Percentiles rank a stretch among this genome's conserved stretches.
Conservation (phyloP, 2,888 invertebrate genomes). For the Augochlorella aurata region DNA sequence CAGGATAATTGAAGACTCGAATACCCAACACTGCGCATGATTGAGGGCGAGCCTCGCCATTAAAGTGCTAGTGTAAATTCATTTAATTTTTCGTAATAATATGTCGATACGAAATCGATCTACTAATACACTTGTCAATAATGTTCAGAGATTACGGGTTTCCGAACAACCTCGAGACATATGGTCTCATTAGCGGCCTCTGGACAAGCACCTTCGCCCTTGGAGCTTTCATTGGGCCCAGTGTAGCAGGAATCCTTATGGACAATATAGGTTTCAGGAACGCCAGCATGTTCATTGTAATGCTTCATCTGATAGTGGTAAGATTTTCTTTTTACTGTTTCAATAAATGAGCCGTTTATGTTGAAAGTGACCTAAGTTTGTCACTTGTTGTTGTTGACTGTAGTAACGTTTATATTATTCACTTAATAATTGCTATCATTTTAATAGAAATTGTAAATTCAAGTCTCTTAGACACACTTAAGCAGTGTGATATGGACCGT, state of each 20-base stretch:
- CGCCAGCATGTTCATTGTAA: conserved; percentile 88
- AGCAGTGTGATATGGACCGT: no score
- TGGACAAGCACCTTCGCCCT: conserved; percentile 96
- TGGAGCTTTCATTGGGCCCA: conserved; percentile 93
- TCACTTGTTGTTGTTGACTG: no score
- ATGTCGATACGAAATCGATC: background rate
- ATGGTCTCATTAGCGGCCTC: conserved; percentile 93
- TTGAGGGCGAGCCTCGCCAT: no score
- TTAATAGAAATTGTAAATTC: no score
- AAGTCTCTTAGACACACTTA: no score
- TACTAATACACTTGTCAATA: background rate
- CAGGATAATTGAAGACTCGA: no score
- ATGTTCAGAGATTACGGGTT: conserved; percentile 87
- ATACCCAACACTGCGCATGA: no score
- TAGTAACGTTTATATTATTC: no score
- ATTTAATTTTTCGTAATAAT: background rate
- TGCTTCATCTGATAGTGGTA: conserved; percentile 87
- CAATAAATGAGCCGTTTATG: background rate
- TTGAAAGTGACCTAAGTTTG: no score
- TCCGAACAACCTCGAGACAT: conserved; percentile 93
- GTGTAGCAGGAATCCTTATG: conserved; percentile 88
- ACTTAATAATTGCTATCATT: no score
- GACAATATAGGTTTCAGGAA: conserved; percentile 88
- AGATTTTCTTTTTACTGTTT: conserved; percentile 70
- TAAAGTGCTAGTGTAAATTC: background rate